A percentile compares a stretch with the other conserved stretches of the same genome.
These are phyloP conservation scores for Dendrolimus kikuchii DNA, from an alignment of 1,140 invertebrate genomes.

Conservation along the genomic window DNA sequence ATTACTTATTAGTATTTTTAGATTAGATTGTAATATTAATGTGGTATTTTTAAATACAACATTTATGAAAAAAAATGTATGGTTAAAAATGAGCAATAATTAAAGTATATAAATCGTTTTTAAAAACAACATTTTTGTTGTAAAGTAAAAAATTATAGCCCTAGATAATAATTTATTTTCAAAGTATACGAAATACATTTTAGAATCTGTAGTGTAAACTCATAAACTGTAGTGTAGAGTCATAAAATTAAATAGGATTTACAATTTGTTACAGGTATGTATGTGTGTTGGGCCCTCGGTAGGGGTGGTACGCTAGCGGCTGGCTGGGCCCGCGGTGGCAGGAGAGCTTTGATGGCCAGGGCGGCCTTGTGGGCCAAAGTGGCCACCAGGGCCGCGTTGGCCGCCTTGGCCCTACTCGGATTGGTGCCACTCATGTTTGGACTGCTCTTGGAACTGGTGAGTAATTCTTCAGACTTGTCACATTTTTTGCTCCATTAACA, in stretches of 20 bases:
- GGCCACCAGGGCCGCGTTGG: conserved; percentile 79
- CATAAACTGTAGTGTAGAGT: neutral
- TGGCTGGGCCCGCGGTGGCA: conserved; percentile 91
- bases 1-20: too few species aligned
- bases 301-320: conserved; percentile 84
- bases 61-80: too few species aligned
- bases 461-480: conserved; percentile 5
- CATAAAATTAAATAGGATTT: conserved; percentile 7
- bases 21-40: too few species aligned
- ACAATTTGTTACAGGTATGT: conserved; percentile 76
- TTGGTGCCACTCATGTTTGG: conserved; percentile 95
- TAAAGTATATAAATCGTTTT: too few species aligned
- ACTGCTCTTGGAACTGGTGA: conserved; percentile 89
- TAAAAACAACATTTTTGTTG: too few species aligned
- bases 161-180: too few species aligned
- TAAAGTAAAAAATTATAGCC: too few species aligned
- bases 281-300: conserved; percentile 91
- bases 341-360: conserved; percentile 81
- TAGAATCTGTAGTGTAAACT: neutral
- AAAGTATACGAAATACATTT: conserved; percentile 1
- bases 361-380: conserved; percentile 83
- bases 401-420: conserved; percentile 87
- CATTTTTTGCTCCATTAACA: too few species aligned
- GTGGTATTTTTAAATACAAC: too few species aligned
- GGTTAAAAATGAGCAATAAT: too few species aligned